phyloP scores from a whole-genome alignment of 2,888 invertebrate genomes.

The Andrena bucephala region DNA sequence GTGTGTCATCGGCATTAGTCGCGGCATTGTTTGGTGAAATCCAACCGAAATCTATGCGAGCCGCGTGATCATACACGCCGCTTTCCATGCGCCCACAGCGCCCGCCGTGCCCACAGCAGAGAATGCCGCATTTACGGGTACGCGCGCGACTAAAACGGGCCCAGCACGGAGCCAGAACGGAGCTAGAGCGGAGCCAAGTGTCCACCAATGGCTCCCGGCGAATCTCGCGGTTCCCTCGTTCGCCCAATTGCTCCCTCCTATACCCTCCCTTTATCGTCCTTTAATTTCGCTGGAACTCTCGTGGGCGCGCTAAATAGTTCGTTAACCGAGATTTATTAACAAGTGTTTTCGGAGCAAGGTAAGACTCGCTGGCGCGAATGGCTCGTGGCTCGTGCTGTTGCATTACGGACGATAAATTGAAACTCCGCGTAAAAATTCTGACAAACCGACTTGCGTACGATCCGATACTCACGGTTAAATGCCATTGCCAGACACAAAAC shows the following conservation, averaged over 20 bases:
- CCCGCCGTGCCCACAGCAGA: no score
- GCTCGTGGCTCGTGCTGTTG: not conserved
- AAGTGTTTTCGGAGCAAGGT: not conserved
- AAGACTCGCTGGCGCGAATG: not conserved
- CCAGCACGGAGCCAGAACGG: not conserved
- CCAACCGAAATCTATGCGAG: slow-evolving; percentile 68
- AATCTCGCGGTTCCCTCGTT: slow-evolving; percentile 32
- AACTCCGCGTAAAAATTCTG: not conserved
- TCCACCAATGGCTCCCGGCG: slow-evolving; percentile 12
- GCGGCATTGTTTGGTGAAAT: slow-evolving; percentile 74
- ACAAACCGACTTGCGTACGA: not conserved
- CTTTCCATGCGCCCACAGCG: not conserved
- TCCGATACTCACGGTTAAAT: not conserved
- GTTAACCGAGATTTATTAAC: slow-evolving; percentile 27
- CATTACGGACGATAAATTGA: not conserved
- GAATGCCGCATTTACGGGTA: not conserved
- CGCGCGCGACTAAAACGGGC: not conserved
- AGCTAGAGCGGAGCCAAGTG: not conserved
- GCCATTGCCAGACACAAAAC: no score
- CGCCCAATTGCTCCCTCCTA: slow-evolving; percentile 12
- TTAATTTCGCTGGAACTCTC: not conserved
- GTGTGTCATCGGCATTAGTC: slow-evolving; percentile 75
- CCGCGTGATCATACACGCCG: slow-evolving; percentile 17
- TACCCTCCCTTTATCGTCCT: slow-evolving; percentile 13
- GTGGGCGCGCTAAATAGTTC: slow-evolving; percentile 25